A percentile compares a stretch with the other conserved stretches of the same genome.
Evolutionary conservation across 1,140 invertebrate genomes (phyloP).

Genomic region (Aphis gossypii): DNA sequence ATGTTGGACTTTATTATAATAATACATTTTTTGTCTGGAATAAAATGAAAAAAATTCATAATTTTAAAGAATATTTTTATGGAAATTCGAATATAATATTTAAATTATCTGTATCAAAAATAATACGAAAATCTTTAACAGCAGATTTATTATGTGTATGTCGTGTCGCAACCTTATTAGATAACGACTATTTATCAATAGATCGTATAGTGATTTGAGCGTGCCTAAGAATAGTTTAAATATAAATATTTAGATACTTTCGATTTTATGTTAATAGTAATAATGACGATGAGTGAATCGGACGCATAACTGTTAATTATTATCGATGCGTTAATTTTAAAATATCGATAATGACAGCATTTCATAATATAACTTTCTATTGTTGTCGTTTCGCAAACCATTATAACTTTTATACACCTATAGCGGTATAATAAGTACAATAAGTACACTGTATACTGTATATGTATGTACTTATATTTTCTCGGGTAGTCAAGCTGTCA

Average conservation of each 20-base stretch:
- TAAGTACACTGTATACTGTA: neutral
- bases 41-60: neutral
- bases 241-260: conserved; percentile 6
- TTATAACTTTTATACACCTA: neutral
- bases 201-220: neutral
- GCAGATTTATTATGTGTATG: neutral
- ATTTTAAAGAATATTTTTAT: neutral
- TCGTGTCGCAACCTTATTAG: neutral
- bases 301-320: neutral
- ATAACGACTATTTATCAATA: neutral
- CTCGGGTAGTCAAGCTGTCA: neutral
- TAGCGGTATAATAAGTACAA: neutral
- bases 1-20: neutral
- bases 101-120: neutral
- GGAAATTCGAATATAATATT: neutral
- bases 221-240: neutral
- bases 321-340: neutral
- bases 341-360: neutral
- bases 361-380: neutral
- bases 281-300: neutral
- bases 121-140: neutral
- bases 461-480: neutral
- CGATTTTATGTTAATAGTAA: neutral
- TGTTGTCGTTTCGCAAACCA: neutral
- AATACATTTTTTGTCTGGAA: neutral